Conservation (phyloP, 2,888 invertebrate species). For the Ethmia dodecea region DNA sequence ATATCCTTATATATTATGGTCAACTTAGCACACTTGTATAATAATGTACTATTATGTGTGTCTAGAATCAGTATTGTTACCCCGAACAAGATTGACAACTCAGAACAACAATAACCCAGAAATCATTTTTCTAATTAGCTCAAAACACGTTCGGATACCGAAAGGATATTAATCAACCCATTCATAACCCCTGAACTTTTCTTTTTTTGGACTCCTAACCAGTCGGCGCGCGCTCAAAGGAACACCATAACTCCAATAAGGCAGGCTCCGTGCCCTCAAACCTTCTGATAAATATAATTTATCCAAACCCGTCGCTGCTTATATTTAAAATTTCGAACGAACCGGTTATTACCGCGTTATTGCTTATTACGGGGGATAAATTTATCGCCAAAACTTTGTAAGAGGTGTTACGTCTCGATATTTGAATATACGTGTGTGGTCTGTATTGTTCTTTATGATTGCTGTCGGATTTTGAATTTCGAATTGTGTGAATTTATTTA, state of each 20-base stretch:
- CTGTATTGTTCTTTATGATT: neutral
- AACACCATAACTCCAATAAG: conserved; percentile 29
- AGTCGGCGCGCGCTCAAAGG: conserved; percentile 26
- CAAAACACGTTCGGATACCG: no score
- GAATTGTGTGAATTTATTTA: no score
- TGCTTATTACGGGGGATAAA: conserved; percentile 8
- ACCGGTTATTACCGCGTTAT: conserved; percentile 5
- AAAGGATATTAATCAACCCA: no score
- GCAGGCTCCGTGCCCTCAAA: conserved; percentile 37
- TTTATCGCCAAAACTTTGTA: conserved; percentile 5
- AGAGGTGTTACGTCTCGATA: conserved; percentile 5
- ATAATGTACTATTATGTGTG: no score
- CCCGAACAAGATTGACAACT: no score
- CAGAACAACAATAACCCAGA: no score
- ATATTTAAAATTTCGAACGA: conserved; percentile 5
- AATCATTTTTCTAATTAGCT: no score
- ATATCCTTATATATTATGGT: no score
- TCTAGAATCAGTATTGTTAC: no score
- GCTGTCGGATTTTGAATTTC: neutral
- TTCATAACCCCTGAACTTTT: neutral
- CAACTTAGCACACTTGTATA: no score
- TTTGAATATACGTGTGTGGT: conserved; percentile 6
- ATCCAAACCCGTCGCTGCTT: conserved; percentile 27
- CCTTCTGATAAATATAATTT: conserved; percentile 42
- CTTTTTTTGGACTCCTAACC: conserved; percentile 1